Evolutionary conservation across 2,888 invertebrate genomes (phyloP).

Genomic region (Nomada ruficornis): DNA sequence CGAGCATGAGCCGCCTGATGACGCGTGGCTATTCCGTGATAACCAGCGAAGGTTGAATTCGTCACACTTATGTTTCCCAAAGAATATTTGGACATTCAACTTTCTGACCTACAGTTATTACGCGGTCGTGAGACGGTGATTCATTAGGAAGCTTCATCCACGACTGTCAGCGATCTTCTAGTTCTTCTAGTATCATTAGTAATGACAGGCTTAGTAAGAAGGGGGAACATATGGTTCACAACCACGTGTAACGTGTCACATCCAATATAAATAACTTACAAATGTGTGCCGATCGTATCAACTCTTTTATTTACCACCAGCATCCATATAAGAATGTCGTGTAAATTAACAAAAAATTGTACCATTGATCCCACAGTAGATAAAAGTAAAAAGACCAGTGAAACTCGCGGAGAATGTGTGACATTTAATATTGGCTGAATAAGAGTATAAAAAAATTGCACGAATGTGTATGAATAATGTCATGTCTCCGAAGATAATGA

Average conservation of each 20-base stretch:
- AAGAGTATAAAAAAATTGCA: too few relatives aligned
- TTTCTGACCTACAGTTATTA: conserved; percentile 50
- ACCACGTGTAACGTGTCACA: neutral
- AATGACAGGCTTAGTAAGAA: conserved; percentile 12
- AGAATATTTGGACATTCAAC: conserved; percentile 52
- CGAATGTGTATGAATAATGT: too few relatives aligned
- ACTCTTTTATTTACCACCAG: too few relatives aligned
- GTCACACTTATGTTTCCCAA: conserved; percentile 35
- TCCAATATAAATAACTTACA: too few relatives aligned
- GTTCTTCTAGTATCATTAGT: neutral
- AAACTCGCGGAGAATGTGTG: too few relatives aligned
- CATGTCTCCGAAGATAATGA: too few relatives aligned
- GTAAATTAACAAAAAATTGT: too few relatives aligned
- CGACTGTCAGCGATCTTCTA: conserved; percentile 6
- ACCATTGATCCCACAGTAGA: too few relatives aligned
- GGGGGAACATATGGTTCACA: neutral
- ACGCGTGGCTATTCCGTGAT: conserved; percentile 34
- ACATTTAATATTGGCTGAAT: too few relatives aligned
- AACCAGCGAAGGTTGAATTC: conserved; percentile 40
- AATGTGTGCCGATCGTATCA: too few relatives aligned
- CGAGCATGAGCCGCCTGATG: conserved; percentile 16
- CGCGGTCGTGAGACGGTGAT: conserved; percentile 56
- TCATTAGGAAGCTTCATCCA: conserved; percentile 50
- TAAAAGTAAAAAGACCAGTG: too few relatives aligned
- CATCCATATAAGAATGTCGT: too few relatives aligned